Percentiles rank a stretch among this genome's conserved stretches.
These are phyloP conservation scores for Centropus unirufus DNA, from an alignment of 2,113 vertebrate species.

Conservation along the genomic window DNA sequence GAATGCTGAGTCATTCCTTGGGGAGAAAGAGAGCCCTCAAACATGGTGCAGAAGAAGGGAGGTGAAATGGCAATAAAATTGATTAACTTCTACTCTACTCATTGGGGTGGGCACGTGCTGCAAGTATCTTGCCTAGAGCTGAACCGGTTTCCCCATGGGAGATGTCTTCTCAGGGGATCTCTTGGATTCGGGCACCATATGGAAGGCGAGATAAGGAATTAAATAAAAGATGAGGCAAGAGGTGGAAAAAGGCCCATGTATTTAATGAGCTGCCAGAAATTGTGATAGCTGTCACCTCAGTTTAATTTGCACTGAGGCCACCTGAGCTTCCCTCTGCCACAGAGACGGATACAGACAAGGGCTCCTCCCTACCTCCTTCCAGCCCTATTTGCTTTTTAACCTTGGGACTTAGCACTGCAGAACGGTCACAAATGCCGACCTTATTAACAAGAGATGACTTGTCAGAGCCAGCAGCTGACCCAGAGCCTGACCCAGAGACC, in stretches of 20 bases:
- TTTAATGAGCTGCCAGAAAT: not conserved
- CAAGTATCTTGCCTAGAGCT: not conserved
- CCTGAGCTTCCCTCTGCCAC: not conserved
- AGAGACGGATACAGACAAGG: not conserved
- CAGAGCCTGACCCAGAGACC: not conserved
- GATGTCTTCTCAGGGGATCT: not conserved
- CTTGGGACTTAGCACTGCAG: not conserved
- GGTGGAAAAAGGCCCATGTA: not conserved
- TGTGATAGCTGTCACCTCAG: not conserved
- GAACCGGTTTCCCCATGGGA: not conserved
- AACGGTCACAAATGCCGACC: not conserved
- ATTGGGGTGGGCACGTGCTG: not conserved
- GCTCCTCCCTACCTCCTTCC: not conserved
- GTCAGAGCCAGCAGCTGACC: not conserved
- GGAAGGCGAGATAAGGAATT: slow-evolving; percentile 14
- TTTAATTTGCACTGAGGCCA: not conserved
- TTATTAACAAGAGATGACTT: not conserved
- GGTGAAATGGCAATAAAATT: not conserved
- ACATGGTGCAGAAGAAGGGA: not conserved
- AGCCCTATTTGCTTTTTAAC: not conserved
- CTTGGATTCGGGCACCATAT: slow-evolving; percentile 10
- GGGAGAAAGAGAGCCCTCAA: not conserved
- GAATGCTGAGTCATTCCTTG: not conserved
- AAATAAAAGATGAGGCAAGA: slow-evolving; percentile 57
- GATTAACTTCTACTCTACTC: not conserved